Conservation (phyloP, 2,797 vertebrate species). For the Synanceia verrucosa region DNA sequence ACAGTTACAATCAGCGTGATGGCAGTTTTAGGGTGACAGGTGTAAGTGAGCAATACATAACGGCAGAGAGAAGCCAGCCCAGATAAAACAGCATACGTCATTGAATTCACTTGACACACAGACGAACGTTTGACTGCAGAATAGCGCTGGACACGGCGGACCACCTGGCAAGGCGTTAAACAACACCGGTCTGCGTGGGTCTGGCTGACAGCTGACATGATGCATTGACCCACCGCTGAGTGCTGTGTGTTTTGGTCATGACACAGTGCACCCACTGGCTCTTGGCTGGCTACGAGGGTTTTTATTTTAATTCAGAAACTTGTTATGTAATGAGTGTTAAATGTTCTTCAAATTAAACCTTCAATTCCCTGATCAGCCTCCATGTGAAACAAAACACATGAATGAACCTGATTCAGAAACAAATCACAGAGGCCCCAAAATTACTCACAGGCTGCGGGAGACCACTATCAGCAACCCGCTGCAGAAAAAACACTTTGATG, state of each 20-base stretch:
- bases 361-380: conserved; percentile 4
- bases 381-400: conserved; percentile 10
- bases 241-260: conserved; percentile 36
- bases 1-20: background rate
- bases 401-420: too few relatives aligned
- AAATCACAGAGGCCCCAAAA: background rate
- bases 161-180: conserved; percentile 50
- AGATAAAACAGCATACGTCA: conserved; percentile 46
- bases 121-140: conserved; percentile 20
- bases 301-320: conserved; percentile 46
- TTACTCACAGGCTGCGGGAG: background rate
- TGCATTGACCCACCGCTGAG: conserved; percentile 51
- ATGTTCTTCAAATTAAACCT: conserved; percentile 41
- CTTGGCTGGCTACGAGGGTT: conserved; percentile 22
- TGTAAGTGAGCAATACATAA: conserved; percentile 33
- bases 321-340: conserved; percentile 33
- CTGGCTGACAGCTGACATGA: conserved; percentile 49
- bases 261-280: conserved; percentile 24
- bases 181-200: conserved; percentile 28
- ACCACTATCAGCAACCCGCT: too few relatives aligned
- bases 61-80: conserved; percentile 13
- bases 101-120: conserved; percentile 27
- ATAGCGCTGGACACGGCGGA: conserved; percentile 28
- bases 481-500: background rate
- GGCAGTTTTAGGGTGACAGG: conserved; percentile 30